A percentile compares a stretch with the other conserved stretches of the same genome.
Conservation (phyloP, 2,888 invertebrate genomes). For the Pyrrhia umbra region DNA sequence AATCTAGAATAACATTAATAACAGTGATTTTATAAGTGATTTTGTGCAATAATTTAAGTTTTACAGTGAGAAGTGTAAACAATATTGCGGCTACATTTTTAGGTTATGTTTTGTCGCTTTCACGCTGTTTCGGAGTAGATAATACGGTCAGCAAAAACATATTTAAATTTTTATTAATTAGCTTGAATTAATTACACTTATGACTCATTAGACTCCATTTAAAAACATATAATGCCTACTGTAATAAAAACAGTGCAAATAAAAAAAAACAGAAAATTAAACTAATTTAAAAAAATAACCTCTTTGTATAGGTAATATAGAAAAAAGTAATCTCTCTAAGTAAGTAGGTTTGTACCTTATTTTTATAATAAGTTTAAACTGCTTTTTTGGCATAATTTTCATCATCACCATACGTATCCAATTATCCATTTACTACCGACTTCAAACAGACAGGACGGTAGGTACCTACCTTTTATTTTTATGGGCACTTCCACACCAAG, state of each 20-base stretch:
- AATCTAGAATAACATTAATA: slow-evolving; percentile 13
- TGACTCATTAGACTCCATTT: too few relatives aligned
- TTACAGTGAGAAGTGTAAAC: slow-evolving; percentile 30
- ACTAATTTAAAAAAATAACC: too few relatives aligned
- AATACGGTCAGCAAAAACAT: slow-evolving; percentile 26
- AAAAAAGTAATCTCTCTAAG: too few relatives aligned
- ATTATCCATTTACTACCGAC: not conserved
- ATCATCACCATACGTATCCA: not conserved
- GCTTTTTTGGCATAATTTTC: not conserved
- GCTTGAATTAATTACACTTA: too few relatives aligned
- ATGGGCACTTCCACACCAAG: not conserved
- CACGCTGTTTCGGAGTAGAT: slow-evolving; percentile 23
- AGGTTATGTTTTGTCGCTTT: slow-evolving; percentile 68
- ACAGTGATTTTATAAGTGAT: slow-evolving; percentile 26
- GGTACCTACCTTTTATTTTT: slow-evolving; percentile 8
- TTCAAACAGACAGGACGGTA: not conserved
- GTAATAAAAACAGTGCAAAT: too few relatives aligned
- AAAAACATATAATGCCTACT: too few relatives aligned
- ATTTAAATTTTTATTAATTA: not conserved
- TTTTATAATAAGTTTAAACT: too few relatives aligned
- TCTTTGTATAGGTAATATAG: too few relatives aligned
- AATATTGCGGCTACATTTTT: slow-evolving; percentile 47
- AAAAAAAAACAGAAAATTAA: too few relatives aligned
- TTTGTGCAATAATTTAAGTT: slow-evolving; percentile 15
- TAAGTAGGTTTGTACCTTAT: too few relatives aligned